Evolutionary conservation across 1,140 invertebrate species (phyloP).

Genomic region (Tyrophagus putrescentiae): DNA sequence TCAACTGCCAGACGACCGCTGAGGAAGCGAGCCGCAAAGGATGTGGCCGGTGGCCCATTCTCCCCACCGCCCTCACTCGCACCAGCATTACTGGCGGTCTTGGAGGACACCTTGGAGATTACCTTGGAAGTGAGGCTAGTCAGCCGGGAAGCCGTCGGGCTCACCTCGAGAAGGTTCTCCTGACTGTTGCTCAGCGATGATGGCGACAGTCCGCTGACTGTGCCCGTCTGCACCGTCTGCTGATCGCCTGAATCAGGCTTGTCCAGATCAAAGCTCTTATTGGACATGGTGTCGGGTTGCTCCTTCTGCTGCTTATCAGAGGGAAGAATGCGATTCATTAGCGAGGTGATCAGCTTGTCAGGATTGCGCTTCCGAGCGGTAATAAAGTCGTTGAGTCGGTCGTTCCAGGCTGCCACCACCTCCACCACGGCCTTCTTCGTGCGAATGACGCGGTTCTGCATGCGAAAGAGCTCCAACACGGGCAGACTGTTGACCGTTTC

Average conservation of each 20-base stretch:
- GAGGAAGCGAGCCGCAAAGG: neutral
- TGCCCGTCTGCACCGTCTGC: neutral
- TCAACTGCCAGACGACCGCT: neutral
- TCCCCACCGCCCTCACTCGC: neutral
- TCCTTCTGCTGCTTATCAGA: neutral
- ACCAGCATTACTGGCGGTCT: neutral
- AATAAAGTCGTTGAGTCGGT: slow-evolving; percentile 39
- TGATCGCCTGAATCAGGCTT: neutral
- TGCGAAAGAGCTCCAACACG: slow-evolving; percentile 22
- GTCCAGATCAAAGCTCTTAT: neutral
- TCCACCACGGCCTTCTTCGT: slow-evolving; percentile 49
- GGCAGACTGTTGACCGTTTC: slow-evolving; percentile 31
- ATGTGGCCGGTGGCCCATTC: neutral
- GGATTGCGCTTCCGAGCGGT: slow-evolving; percentile 32
- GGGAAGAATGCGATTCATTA: slow-evolving; percentile 8
- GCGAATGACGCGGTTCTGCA: slow-evolving; percentile 47
- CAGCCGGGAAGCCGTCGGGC: neutral
- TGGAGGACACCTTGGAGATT: neutral
- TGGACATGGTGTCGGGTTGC: neutral
- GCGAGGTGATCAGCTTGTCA: neutral
- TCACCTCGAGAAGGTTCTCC: neutral
- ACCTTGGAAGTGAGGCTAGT: neutral
- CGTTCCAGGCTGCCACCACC: slow-evolving; percentile 49
- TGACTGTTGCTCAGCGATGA: neutral
- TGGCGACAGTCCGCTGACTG: neutral